Evolutionary conservation across 2,888 invertebrate species (phyloP).

Genomic region (Aelia acuminata): DNA sequence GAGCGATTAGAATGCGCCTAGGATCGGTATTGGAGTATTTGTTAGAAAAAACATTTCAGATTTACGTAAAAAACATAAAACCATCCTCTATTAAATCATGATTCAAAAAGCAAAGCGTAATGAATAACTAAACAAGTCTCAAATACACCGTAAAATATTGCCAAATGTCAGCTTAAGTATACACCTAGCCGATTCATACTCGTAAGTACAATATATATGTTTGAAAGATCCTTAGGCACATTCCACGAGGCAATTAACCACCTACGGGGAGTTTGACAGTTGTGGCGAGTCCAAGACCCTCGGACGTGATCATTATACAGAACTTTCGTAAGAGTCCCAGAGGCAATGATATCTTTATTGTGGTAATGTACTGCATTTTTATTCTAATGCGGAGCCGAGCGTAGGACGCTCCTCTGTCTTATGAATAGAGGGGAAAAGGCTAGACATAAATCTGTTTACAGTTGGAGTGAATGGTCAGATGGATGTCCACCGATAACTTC

Average conservation of each 20-base stretch:
- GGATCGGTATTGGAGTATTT: too few species aligned
- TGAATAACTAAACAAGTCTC: too few species aligned
- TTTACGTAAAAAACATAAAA: too few species aligned
- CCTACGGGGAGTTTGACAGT: conserved; percentile 20
- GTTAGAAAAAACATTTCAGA: too few species aligned
- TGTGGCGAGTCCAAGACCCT: neutral
- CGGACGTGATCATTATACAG: conserved; percentile 47
- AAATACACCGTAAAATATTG: neutral
- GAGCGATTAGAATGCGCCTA: neutral
- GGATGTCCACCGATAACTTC: neutral
- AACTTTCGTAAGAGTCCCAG: neutral
- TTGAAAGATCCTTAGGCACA: neutral
- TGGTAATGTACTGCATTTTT: conserved; percentile 56
- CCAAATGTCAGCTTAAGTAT: neutral
- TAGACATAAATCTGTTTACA: neutral
- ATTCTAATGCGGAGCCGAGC: conserved; percentile 46
- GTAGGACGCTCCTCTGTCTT: conserved; percentile 50
- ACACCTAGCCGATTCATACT: neutral
- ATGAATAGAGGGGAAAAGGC: conserved; percentile 51
- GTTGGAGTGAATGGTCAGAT: conserved; percentile 9
- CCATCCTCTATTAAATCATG: too few species aligned
- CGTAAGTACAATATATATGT: neutral
- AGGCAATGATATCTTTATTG: conserved; percentile 54
- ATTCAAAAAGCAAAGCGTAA: too few species aligned
- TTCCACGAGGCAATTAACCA: neutral